Evolutionary conservation across 2,797 vertebrate species (phyloP), one percentile per base, ranked within the genome.

Genomic region (Hydrocynus forskahlii): DNA sequence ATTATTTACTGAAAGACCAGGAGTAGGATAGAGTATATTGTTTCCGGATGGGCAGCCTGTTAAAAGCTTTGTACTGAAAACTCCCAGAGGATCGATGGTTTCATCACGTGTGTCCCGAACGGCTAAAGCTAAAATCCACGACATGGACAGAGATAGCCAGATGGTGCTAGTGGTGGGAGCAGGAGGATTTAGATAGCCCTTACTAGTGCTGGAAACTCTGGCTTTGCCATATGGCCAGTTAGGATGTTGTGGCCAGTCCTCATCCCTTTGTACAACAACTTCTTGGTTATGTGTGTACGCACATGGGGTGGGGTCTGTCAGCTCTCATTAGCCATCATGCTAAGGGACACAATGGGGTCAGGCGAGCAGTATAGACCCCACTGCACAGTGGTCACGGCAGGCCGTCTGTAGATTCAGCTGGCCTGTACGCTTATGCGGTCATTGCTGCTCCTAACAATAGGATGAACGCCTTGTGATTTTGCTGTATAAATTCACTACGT

Each of bases 191-290:
- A 78, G 59, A 25, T 29, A 76, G 62, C 63, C 45, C 57, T 81
- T 23, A 25, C 85, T 76, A 68, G 68, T 72, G 43, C 23, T 4
- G 78, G 70, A 79, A 59, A 80, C 80, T 89, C 88, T 88, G 85
- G 93, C 92, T 86, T 85, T 9, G 85, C 89, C 94, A 93, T 92
- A 93, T 94, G 92, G 88, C 86, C 70, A 16, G 54, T 59, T 40
- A 77, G 83, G 85, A 85, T 84, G 55, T 74, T 75, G 5, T 81
- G 60, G 77, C 78, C 71, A 5, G 55, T 78, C 63, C 78, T 17
- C 38, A 19, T 40, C 50, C 75, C 7, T 70, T 73, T 79, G 38
- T 25, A 7, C 69, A 62, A 77, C 67, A 68, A 79, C 35, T 68
- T 72, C 21, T 35, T 48, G 5, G 1, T 57, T 72, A 21, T 17